Conservation (phyloP, 2,797 vertebrate species). For the Salarias fasciatus region DNA sequence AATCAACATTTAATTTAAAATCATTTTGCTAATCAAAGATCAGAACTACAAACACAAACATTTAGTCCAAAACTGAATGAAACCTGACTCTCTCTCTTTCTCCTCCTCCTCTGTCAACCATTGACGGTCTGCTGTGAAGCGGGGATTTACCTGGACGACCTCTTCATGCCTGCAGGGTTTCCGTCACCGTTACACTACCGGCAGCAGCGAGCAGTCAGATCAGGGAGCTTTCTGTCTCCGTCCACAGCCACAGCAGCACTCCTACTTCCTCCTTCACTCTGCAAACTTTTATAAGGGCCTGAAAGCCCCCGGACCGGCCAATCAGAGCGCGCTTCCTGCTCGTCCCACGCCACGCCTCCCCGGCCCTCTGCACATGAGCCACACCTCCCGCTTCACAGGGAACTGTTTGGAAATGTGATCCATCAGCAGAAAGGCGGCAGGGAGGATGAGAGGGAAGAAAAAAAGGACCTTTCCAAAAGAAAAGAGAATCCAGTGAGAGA, state of each 20-base stretch:
- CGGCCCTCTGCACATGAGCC: conserved; percentile 49
- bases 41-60: conserved; percentile 2
- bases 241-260: conserved; percentile 43
- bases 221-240: conserved; percentile 40
- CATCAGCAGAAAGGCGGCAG: conserved; percentile 38
- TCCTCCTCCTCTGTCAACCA: background rate
- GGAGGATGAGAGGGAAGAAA: background rate
- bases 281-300: conserved; percentile 72
- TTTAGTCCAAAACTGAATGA: background rate
- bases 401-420: conserved; percentile 51
- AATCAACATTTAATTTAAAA: background rate
- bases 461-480: background rate
- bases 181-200: conserved; percentile 58
- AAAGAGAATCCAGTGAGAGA: too few relatives aligned
- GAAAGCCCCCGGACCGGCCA: conserved; percentile 55
- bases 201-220: conserved; percentile 15
- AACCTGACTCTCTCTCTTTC: too few relatives aligned
- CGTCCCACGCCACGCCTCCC: conserved; percentile 16
- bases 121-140: background rate
- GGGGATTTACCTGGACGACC: conserved; percentile 77
- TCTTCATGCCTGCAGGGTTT: conserved; percentile 77
- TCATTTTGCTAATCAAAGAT: background rate
- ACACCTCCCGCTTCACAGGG: conserved; percentile 31
- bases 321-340: conserved; percentile 69
- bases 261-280: conserved; percentile 75